phyloP scores from a whole-genome alignment of 2,888 invertebrate genomes.

The Spisula subtruncata region DNA sequence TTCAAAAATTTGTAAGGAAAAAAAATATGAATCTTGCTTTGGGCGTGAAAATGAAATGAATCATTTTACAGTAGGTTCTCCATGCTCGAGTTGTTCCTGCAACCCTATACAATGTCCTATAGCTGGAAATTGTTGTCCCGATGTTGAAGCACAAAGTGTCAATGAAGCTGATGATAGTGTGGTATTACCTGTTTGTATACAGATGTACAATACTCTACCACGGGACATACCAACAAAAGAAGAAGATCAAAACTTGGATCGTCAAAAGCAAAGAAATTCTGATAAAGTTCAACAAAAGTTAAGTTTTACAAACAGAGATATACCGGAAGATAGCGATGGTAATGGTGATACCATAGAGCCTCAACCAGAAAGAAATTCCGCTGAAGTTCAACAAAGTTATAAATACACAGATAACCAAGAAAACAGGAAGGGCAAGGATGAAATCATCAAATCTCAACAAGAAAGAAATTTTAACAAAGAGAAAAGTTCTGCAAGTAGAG shows the following conservation, averaged over 20 bases:
- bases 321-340: background rate
- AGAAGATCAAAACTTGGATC: background rate
- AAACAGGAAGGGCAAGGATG: background rate
- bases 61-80: slow-evolving; percentile 1
- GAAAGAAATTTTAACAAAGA: background rate
- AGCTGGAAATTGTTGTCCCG: slow-evolving; percentile 39
- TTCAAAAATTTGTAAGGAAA: slow-evolving; percentile 24
- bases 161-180: background rate
- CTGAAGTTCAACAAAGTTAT: background rate
- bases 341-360: background rate
- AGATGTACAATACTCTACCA: background rate
- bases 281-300: background rate
- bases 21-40: background rate
- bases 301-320: background rate
- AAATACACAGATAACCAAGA: background rate
- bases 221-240: background rate
- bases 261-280: background rate
- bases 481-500: background rate
- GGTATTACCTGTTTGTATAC: background rate
- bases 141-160: background rate
- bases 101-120: slow-evolving; percentile 25
- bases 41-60: background rate
- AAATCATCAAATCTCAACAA: background rate
- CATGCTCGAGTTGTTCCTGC: slow-evolving; percentile 25
- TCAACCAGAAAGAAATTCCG: background rate